Evolutionary conservation across 2,113 vertebrate genomes (phyloP).

Genomic region (Syrrhaptes paradoxus): DNA sequence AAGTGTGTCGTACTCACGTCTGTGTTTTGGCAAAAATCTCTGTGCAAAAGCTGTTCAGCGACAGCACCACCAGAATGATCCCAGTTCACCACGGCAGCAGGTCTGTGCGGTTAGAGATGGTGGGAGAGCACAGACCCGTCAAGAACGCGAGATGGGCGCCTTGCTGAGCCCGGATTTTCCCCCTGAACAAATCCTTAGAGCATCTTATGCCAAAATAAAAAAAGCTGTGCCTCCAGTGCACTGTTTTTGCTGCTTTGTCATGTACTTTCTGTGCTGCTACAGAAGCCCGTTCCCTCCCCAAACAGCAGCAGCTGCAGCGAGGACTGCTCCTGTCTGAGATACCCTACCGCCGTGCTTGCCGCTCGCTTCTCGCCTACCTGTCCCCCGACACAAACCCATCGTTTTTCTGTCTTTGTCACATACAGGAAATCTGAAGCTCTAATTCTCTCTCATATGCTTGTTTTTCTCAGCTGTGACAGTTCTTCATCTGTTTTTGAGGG

Average conservation of each 20-base stretch:
- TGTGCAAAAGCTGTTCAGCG: too few species aligned
- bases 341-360: neutral
- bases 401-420: neutral
- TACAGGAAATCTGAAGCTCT: neutral
- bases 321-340: neutral
- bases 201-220: rapidly evolving
- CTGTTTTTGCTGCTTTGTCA: neutral
- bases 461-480: conserved; percentile 38
- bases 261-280: neutral
- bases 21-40: neutral
- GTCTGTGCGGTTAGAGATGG: rapidly evolving
- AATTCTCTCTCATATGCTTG: neutral
- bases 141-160: rapidly evolving
- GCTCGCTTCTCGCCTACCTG: neutral
- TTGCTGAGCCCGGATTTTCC: neutral
- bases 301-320: neutral
- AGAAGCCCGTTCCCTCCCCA: neutral
- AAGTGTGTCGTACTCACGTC: neutral
- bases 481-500: neutral
- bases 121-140: neutral
- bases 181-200: rapidly evolving
- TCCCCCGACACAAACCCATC: neutral
- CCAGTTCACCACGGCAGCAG: neutral
- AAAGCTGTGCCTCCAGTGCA: neutral
- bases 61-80: rapidly evolving